Conservation (phyloP, 2,888 invertebrate genomes). For the Agonopterix arenella region DNA sequence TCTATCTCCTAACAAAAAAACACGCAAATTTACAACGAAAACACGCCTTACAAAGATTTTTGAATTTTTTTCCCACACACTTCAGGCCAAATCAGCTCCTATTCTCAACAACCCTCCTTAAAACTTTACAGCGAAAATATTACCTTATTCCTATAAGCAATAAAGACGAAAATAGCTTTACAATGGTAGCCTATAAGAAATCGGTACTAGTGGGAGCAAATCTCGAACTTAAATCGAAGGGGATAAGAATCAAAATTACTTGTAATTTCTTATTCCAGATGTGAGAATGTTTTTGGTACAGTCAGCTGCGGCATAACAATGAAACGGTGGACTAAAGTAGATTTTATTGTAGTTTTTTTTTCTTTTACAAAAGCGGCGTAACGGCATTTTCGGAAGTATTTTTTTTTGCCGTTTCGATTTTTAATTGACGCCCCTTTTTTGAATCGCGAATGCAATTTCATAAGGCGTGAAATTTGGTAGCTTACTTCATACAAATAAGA, state of each 20-base stretch:
- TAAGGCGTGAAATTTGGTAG: too few species aligned
- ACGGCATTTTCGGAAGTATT: slow-evolving; percentile 29
- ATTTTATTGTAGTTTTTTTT: slow-evolving; percentile 16
- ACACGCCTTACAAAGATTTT: too few species aligned
- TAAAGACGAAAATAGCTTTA: not conserved
- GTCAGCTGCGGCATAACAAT: slow-evolving; percentile 19
- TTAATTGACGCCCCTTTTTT: slow-evolving; percentile 4
- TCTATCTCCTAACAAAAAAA: not conserved
- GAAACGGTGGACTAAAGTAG: slow-evolving; percentile 16
- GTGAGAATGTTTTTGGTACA: not conserved
- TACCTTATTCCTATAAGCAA: too few species aligned
- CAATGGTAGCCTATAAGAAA: not conserved
- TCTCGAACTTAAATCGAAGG: slow-evolving; percentile 2
- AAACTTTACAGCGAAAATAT: too few species aligned
- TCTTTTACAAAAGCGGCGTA: slow-evolving; percentile 21
- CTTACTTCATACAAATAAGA: too few species aligned
- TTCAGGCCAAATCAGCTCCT: too few species aligned
- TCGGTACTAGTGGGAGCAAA: not conserved
- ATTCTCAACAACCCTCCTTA: too few species aligned
- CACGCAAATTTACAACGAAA: too few species aligned
- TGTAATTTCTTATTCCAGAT: not conserved
- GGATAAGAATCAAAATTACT: slow-evolving; percentile 1
- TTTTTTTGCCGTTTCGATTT: slow-evolving; percentile 14
- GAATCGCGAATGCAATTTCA: too few species aligned
- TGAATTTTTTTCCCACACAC: not conserved